Conservation (phyloP, 2,113 vertebrate species). For the Petromus typicus region DNA sequence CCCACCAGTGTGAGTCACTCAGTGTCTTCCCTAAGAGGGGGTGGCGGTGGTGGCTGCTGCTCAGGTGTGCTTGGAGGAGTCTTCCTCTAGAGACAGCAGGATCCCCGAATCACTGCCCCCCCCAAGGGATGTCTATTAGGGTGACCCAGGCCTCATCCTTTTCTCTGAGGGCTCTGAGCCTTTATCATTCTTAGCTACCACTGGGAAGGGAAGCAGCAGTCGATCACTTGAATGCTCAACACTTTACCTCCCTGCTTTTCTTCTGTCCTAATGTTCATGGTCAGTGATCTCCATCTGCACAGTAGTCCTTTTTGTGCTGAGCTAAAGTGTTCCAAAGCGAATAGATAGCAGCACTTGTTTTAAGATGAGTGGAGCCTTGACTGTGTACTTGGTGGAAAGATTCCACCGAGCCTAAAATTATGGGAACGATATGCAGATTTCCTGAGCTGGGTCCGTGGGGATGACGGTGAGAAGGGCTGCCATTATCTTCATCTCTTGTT, state of each 20-base stretch:
- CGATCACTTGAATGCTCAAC: neutral
- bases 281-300: neutral
- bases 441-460: neutral
- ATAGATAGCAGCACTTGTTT: neutral
- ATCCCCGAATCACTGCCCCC: neutral
- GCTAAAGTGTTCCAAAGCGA: neutral
- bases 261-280: neutral
- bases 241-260: neutral
- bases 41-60: neutral
- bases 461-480: neutral
- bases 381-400: neutral
- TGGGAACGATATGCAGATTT: neutral
- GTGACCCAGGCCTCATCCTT: neutral
- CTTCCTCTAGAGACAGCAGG: neutral
- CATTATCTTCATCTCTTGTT: neutral
- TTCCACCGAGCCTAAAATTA: neutral
- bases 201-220: neutral
- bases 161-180: neutral
- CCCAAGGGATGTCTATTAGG: neutral
- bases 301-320: neutral
- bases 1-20: neutral
- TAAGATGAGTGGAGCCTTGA: neutral
- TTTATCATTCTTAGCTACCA: neutral
- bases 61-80: too few relatives aligned
- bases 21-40: neutral